A percentile compares a stretch with the other conserved stretches of the same genome.
Evolutionary conservation across 2,888 invertebrate genomes (phyloP).

Genomic region (Elmis aenea): DNA sequence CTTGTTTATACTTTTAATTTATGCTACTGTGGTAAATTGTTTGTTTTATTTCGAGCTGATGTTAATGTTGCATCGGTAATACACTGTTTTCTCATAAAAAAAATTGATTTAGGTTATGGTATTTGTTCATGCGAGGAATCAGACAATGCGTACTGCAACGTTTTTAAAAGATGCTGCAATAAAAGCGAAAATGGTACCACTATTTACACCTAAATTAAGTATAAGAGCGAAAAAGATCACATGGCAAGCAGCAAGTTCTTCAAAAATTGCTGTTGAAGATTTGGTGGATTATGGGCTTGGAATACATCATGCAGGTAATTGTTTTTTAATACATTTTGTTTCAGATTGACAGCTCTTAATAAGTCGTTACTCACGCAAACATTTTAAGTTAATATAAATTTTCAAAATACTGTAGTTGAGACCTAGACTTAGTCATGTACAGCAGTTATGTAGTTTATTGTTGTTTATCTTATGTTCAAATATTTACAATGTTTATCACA

Average conservation of each 20-base stretch:
- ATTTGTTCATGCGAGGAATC: conserved; percentile 96
- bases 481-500: too few relatives aligned
- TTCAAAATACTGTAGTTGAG: neutral
- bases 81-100: too few relatives aligned
- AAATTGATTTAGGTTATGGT: conserved; percentile 85
- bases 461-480: too few relatives aligned
- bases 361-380: neutral
- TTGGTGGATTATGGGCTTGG: conserved; percentile 84
- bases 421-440: too few relatives aligned
- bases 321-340: conserved; percentile 16
- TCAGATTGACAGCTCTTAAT: neutral
- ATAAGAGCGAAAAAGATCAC: conserved; percentile 67
- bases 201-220: conserved; percentile 65
- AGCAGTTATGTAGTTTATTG: too few relatives aligned
- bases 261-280: conserved; percentile 71
- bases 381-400: neutral
- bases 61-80: too few relatives aligned
- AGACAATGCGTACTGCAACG: conserved; percentile 85
- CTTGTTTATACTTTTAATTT: too few relatives aligned
- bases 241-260: conserved; percentile 59
- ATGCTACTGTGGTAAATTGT: too few relatives aligned
- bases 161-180: conserved; percentile 77
- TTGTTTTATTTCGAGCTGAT: too few relatives aligned
- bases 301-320: conserved; percentile 96
- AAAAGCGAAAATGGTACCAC: conserved; percentile 63